These are phyloP conservation scores for Lagenorhynchus albirostris DNA, from an alignment of 2,113 vertebrate genomes.

Conservation along the genomic window DNA sequence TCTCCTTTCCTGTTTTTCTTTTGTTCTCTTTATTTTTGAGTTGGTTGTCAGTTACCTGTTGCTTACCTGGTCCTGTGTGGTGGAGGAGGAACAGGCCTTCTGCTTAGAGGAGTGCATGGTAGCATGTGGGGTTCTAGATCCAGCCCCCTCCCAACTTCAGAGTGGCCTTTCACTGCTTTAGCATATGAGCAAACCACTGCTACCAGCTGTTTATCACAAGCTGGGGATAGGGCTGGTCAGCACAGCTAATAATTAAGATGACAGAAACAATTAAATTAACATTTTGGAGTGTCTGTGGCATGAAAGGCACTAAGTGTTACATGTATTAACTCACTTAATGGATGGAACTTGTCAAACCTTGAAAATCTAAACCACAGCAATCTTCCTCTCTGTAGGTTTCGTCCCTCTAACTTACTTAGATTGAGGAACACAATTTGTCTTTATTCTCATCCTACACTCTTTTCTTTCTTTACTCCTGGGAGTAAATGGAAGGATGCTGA, in stretches of 20 bases:
- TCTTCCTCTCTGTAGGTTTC: background rate
- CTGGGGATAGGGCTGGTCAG: background rate
- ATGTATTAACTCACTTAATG: background rate
- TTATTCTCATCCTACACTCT: background rate
- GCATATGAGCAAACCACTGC: too few relatives aligned
- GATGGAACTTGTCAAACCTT: background rate
- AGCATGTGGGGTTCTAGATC: too few relatives aligned
- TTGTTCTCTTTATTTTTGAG: background rate
- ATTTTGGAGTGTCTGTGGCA: background rate
- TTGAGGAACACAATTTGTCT: background rate
- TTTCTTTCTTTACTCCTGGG: background rate
- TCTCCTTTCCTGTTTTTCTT: background rate
- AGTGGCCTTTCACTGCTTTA: background rate
- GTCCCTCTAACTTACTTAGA: background rate
- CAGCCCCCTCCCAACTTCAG: background rate
- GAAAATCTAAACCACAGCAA: background rate
- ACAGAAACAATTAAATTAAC: background rate
- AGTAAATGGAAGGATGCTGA: background rate
- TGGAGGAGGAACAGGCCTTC: accelerated
- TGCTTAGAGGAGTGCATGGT: accelerated
- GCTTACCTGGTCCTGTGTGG: background rate
- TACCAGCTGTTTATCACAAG: background rate
- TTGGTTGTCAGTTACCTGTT: background rate
- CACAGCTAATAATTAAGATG: background rate
- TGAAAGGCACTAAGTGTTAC: background rate